Evolutionary conservation across 2,888 invertebrate species (phyloP).

Genomic region (Siphlonurus alternatus): DNA sequence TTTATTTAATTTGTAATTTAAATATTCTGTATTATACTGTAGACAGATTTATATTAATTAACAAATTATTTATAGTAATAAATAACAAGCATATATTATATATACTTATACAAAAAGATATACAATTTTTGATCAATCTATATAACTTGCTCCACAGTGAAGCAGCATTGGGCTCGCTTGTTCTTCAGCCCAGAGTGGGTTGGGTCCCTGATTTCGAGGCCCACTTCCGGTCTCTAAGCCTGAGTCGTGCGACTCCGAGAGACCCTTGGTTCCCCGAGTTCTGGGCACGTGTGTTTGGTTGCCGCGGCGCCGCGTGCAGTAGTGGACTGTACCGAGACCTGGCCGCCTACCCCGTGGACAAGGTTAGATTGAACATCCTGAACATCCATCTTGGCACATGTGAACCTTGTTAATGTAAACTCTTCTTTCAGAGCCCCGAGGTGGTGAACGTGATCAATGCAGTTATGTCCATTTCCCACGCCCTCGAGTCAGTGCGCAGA

Average conservation of each 20-base stretch:
- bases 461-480: conserved; percentile 24
- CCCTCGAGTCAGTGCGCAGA: conserved; percentile 20
- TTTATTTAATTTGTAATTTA: no score
- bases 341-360: conserved; percentile 12
- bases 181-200: conserved; percentile 12
- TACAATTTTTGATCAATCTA: no score
- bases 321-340: conserved; percentile 11
- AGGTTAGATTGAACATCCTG: conserved; percentile 9
- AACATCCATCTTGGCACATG: neutral
- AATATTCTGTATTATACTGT: no score
- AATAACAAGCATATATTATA: no score
- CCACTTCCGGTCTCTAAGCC: conserved; percentile 16
- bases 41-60: no score
- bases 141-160: no score
- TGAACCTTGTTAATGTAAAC: neutral
- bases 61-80: no score
- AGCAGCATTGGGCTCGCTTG: conserved; percentile 12
- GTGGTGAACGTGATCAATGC: conserved; percentile 25
- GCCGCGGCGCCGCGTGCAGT: conserved; percentile 18
- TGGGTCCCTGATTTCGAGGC: conserved; percentile 17
- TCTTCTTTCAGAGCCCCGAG: conserved; percentile 14
- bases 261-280: conserved; percentile 30
- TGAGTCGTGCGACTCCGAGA: conserved; percentile 17
- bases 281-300: conserved; percentile 23
- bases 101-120: no score